These are phyloP conservation scores for Parauchenoglanis punctatus DNA, from an alignment of 2,797 vertebrate species.

Conservation along the genomic window DNA sequence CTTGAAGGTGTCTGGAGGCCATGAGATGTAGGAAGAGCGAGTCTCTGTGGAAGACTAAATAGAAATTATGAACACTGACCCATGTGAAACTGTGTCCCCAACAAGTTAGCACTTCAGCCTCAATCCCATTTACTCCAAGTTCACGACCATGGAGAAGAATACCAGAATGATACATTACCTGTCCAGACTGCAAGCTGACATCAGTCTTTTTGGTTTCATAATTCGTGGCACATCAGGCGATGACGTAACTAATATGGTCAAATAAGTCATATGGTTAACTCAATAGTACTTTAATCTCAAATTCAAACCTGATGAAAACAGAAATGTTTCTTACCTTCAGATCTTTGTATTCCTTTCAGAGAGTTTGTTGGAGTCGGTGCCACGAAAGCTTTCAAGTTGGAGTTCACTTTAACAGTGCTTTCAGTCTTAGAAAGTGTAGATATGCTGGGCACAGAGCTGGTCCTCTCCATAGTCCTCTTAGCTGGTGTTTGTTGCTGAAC, in stretches of 20 bases:
- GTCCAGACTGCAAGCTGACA: slow-evolving; percentile 66
- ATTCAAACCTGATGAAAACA: neutral
- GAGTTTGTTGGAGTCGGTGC: slow-evolving; percentile 61
- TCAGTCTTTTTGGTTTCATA: slow-evolving; percentile 66
- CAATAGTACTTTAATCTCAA: neutral
- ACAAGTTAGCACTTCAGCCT: neutral
- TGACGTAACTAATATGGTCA: slow-evolving; percentile 54
- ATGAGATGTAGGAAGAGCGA: slow-evolving; percentile 38
- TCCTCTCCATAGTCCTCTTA: slow-evolving; percentile 61
- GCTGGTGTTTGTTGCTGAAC: slow-evolving; percentile 60
- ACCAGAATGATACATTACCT: slow-evolving; percentile 61
- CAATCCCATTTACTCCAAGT: neutral
- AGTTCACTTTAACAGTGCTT: slow-evolving; percentile 63
- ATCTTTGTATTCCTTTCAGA: slow-evolving; percentile 55
- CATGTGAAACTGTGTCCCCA: neutral
- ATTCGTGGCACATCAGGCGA: slow-evolving; percentile 65
- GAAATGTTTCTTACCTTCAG: slow-evolving; percentile 64
- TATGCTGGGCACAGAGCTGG: slow-evolving; percentile 52
- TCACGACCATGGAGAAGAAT: neutral
- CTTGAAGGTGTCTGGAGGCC: slow-evolving; percentile 62
- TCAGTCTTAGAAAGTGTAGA: slow-evolving; percentile 52
- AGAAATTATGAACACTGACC: neutral
- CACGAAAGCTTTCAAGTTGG: slow-evolving; percentile 65
- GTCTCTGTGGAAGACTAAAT: slow-evolving; percentile 65
- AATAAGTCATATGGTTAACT: neutral